Conservation (phyloP, 1,140 invertebrate species). For the Megalonaias nervosa region DNA sequence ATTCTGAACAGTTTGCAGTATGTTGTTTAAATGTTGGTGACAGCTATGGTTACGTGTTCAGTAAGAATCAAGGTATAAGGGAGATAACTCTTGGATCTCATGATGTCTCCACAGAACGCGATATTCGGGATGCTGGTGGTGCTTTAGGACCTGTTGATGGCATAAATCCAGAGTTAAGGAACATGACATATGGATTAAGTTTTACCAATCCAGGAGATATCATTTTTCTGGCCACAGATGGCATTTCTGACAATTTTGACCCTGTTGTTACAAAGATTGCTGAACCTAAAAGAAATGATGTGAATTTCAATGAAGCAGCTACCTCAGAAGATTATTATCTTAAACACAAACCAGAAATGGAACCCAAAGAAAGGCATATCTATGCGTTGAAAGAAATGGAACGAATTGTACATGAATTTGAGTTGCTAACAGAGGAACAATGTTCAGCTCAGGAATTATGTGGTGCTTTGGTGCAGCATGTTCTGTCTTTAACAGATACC, state of each 20-base stretch:
- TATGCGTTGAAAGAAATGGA: slow-evolving; percentile 72
- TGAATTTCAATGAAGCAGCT: slow-evolving; percentile 15
- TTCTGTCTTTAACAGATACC: slow-evolving; percentile 65
- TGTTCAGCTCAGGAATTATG: slow-evolving; percentile 71
- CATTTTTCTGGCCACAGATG: slow-evolving; percentile 91
- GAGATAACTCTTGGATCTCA: slow-evolving; percentile 83
- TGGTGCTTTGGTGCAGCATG: slow-evolving; percentile 69
- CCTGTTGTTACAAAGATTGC: slow-evolving; percentile 95
- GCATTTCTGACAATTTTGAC: slow-evolving; percentile 95
- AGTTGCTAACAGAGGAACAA: slow-evolving; percentile 66
- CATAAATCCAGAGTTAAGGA: slow-evolving; percentile 89
- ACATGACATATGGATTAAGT: slow-evolving; percentile 91
- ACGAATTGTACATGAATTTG: slow-evolving; percentile 68
- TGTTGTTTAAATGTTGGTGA: slow-evolving; percentile 95
- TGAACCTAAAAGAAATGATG: slow-evolving; percentile 51
- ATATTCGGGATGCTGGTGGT: slow-evolving; percentile 93
- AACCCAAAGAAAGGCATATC: slow-evolving; percentile 68
- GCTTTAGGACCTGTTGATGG: slow-evolving; percentile 89
- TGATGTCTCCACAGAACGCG: slow-evolving; percentile 88
- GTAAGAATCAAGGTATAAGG: slow-evolving; percentile 81
- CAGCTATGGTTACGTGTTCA: slow-evolving; percentile 91
- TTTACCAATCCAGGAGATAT: slow-evolving; percentile 88
- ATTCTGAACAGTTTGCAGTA: slow-evolving; percentile 80
- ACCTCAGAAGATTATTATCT: slow-evolving; percentile 40
- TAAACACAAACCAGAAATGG: slow-evolving; percentile 67